Evolutionary conservation across 2,797 vertebrate species (phyloP).

Genomic region (Arvicola amphibius): DNA sequence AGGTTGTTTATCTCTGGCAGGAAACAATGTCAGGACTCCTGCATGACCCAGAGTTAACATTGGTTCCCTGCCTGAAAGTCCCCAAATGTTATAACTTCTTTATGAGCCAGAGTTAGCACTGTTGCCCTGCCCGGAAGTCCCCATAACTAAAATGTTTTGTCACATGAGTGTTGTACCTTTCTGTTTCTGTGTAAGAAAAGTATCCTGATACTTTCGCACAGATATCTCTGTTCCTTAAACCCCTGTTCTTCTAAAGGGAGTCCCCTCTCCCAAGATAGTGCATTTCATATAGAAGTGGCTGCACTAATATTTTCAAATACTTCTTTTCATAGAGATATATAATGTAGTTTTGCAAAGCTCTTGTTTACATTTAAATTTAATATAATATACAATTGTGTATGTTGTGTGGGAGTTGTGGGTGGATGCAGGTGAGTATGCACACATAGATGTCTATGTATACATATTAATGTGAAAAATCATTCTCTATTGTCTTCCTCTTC

Average conservation of each 20-base stretch:
- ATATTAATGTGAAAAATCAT: background rate
- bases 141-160: background rate
- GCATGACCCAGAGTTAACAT: background rate
- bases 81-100: no score
- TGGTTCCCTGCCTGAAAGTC: background rate
- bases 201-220: background rate
- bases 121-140: background rate
- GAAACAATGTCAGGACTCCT: background rate
- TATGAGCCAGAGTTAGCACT: background rate
- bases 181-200: background rate
- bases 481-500: background rate
- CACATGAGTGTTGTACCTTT: background rate
- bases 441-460: background rate
- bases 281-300: background rate
- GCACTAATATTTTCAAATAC: background rate
- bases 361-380: background rate
- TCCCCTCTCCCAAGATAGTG: background rate
- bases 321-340: background rate
- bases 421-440: background rate
- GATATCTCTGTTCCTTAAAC: background rate
- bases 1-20: background rate
- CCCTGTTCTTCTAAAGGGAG: background rate
- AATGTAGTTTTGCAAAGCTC: background rate
- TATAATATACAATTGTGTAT: background rate
- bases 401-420: background rate